Conservation (phyloP, 2,113 vertebrate genomes). For the Pangasianodon hypophthalmus region DNA sequence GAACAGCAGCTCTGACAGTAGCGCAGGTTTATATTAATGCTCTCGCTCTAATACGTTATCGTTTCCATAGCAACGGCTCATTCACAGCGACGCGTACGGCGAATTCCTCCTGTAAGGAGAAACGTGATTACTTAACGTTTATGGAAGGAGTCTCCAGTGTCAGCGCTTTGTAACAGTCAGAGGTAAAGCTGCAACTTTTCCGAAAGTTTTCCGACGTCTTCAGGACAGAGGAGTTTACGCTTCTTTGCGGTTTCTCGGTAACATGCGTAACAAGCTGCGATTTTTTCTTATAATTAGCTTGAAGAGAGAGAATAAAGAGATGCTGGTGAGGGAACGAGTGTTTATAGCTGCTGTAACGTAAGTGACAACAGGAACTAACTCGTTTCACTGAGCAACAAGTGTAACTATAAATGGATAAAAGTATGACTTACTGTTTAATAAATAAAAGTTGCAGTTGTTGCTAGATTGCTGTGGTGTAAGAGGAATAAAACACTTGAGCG, state of each 20-base stretch:
- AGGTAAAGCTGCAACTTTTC: no score
- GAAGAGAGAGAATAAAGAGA: no score
- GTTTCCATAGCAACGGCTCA: neutral
- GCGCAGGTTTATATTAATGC: neutral
- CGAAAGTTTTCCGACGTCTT: no score
- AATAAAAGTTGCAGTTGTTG: no score
- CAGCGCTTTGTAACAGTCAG: neutral
- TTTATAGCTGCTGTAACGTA: no score
- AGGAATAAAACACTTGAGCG: no score
- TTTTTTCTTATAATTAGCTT: no score
- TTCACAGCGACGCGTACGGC: neutral
- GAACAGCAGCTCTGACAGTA: neutral
- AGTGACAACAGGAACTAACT: no score
- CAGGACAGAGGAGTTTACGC: neutral
- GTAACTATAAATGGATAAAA: neutral
- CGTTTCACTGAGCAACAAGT: no score
- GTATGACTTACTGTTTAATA: neutral
- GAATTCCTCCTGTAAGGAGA: neutral
- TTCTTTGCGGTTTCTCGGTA: neutral
- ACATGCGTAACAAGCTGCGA: no score
- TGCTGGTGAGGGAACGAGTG: no score
- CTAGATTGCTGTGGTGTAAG: no score
- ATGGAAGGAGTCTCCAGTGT: neutral
- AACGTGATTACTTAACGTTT: neutral
- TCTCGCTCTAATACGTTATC: neutral